A percentile compares a stretch with the other conserved stretches of the same genome.
These are phyloP conservation scores for Sapajus apella DNA, from an alignment of 2,113 vertebrate genomes.

Conservation along the genomic window DNA sequence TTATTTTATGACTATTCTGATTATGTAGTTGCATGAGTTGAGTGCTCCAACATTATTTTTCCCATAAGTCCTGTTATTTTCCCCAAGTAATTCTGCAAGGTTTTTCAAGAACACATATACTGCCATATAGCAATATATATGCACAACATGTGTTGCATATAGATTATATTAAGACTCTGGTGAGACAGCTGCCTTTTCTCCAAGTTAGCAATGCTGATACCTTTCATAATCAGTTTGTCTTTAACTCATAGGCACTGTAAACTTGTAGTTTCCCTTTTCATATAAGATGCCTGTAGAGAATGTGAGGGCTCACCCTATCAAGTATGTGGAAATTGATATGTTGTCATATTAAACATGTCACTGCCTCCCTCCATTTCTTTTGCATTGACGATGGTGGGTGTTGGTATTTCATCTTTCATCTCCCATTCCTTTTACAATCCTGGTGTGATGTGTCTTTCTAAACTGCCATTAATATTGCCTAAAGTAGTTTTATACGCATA, in stretches of 20 bases:
- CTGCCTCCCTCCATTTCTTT: neutral
- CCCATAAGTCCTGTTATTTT: constrained; percentile 30
- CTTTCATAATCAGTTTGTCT: neutral
- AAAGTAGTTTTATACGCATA: neutral
- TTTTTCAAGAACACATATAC: neutral
- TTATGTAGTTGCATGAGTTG: neutral
- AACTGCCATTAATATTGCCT: neutral
- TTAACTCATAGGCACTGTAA: neutral
- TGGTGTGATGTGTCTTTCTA: neutral
- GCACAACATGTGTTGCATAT: neutral
- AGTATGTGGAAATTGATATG: neutral
- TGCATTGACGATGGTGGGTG: neutral
- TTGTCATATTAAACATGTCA: neutral
- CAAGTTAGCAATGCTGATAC: neutral
- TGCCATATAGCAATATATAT: neutral
- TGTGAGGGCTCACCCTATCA: neutral
- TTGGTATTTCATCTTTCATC: neutral
- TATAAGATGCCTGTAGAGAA: neutral
- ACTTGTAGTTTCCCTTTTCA: neutral
- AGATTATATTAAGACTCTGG: neutral
- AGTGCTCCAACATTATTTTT: constrained; percentile 15
- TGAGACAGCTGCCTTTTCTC: neutral
- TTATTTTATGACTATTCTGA: constrained; percentile 16
- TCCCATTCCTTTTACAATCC: neutral
- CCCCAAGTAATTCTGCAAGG: neutral